Base-by-base conservation (phyloP, 2,888 invertebrate genomes). In the Caenorhabditis panamensis region DNA sequence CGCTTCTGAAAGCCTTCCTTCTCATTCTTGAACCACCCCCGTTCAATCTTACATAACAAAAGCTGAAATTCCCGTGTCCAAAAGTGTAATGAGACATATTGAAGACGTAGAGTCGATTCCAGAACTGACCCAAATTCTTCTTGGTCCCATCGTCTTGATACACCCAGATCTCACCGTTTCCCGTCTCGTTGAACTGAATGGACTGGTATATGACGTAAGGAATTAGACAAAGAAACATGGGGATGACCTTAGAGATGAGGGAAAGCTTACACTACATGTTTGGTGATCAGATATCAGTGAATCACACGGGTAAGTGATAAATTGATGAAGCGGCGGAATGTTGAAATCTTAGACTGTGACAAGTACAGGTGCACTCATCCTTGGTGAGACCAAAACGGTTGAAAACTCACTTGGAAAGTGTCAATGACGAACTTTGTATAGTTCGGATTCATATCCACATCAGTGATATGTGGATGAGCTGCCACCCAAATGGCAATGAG, bases 151-250 rank as follows among this genome's bases (percentile, higher is more conserved):
- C 56, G 6, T 41, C 28, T 11, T 54, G 22, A 6, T 64, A 49
- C 3, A 71, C 58, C 56, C 61, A 78, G 31, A 78, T 78, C 26
- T 64, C 36, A 0, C 77, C 77, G 41, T 78, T 78, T 44, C 66
- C 66, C 24, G 64, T 71, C 51, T 78, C 71, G 31, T 77, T 64
- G 56, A 37, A 69, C 77, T 77, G 54, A 49, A 76, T 9, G 31
- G 9, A 31, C 31, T 31, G 31, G 31, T 31, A 6, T 9, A 13
- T 53, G 26, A 26, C 49, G 18, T 20, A 49, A 49, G 9, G 6
- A 47, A 16, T 4, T 44, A 44, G 11, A 56, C 26, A 18, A 22
- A 22, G n/a, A n/a, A n/a, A n/a, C n/a, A n/a, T n/a, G n/a, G n/a
- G 18, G 8, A 18, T 28, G 18, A 56, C 41, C 41, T 41, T 16